Base-by-base conservation (phyloP, 2,888 invertebrate species). In the Salpingus planirostris region DNA sequence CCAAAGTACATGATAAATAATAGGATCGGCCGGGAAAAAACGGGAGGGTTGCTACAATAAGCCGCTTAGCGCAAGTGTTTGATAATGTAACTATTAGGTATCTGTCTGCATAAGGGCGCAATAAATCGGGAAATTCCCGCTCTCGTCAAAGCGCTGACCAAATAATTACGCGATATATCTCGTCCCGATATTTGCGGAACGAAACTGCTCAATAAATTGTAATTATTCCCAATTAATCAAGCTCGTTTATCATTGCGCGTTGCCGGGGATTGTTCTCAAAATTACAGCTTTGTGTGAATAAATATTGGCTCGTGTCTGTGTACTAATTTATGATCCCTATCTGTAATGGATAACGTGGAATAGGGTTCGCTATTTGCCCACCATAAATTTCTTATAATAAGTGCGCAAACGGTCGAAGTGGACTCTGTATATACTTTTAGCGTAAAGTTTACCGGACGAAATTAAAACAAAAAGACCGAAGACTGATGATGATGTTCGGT, bases 241-340 rank as follows among this genome's bases (percentile, higher is more conserved):
- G 29, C 22, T 15, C 37, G 37, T 37, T 33, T 37, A 37, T 37
- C 37, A 37, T 24, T 33, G 29, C 13, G 15, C 29, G 29, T n/a
- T n/a, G n/a, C n/a, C 37, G 29, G 32, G 32, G 37, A 33, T 37
- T 32, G 30, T 32, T 28, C 37, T 37, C 33, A 37, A 37, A 37
- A 37, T 37, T 37, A 37, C 37, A 37, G 37, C 37, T 33, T 37
- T 37, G 37, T 30, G 37, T 37, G 37, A 29, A 37, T 37, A 37
- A 37, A 37, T 37, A 37, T 37, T 37, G 33, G 37, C 37, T 27
- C 12, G 26, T 33, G 37, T 37, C 37, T 37, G 37, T 37, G 32
- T 28, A 29, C 21, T 24, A 33, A 37, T 37, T 37, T 37, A 37
- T 29, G 37, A 29, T 25, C 22, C 32, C 27, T 33, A 26, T 31